Evolutionary conservation across 2,888 invertebrate species (phyloP).

Genomic region (Ophioninae sp.): DNA sequence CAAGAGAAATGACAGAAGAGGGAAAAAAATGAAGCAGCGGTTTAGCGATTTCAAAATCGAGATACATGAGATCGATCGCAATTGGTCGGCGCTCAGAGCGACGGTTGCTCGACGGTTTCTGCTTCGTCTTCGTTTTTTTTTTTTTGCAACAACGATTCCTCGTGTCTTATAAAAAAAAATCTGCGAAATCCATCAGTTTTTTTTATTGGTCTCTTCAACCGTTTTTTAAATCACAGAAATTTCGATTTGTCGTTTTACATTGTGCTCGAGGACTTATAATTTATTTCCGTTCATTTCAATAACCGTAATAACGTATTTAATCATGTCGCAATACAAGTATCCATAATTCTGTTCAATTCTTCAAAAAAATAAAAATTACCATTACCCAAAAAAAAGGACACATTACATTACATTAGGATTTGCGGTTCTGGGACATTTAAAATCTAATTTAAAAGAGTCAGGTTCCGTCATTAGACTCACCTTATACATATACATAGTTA

Average conservation of each 20-base stretch:
- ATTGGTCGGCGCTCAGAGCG: constrained; percentile 17
- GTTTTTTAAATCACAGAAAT: no score
- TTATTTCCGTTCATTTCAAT: not conserved
- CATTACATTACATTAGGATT: not conserved
- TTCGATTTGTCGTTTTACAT: no score
- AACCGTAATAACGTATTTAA: not conserved
- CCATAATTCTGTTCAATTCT: no score
- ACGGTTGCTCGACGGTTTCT: constrained; percentile 26
- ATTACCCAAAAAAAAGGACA: not conserved
- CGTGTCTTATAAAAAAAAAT: not conserved
- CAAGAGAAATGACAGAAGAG: constrained; percentile 17
- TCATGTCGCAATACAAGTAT: no score
- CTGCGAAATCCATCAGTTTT: not conserved
- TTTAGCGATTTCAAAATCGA: constrained; percentile 21
- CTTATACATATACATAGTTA: not conserved
- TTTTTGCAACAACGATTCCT: not conserved
- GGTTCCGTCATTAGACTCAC: not conserved
- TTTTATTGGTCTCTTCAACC: not conserved
- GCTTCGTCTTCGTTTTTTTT: not conserved
- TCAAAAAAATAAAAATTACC: not conserved
- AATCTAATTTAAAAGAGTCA: constrained; percentile 50
- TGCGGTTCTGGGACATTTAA: constrained; percentile 2
- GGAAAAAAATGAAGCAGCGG: constrained; percentile 16
- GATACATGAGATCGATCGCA: constrained; percentile 16
- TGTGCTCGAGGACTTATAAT: not conserved